Conservation (phyloP, 2,113 vertebrate genomes). For the Scopus umbretta region DNA sequence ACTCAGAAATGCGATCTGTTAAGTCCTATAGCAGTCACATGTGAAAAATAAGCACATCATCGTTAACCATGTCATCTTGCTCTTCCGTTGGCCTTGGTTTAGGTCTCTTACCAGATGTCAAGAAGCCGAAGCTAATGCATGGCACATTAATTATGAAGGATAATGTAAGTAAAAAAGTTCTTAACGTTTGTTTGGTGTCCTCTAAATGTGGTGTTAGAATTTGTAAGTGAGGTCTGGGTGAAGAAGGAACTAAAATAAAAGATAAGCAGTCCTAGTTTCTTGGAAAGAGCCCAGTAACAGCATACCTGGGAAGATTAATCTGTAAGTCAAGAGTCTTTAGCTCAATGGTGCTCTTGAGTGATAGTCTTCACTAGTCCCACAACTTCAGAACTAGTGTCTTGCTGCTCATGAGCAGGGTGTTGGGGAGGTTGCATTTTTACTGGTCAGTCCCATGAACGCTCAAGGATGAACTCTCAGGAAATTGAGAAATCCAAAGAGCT, state of each 20-base stretch:
- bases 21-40: not conserved
- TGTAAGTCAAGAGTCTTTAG: too few relatives aligned
- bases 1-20: not conserved
- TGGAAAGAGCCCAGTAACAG: not conserved
- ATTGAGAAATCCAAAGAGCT: not conserved
- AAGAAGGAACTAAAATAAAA: not conserved
- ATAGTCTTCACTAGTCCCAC: too few relatives aligned
- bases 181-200: too few relatives aligned
- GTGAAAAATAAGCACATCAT: rapidly evolving
- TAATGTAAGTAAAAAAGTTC: conserved; percentile 73
- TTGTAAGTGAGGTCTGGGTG: rapidly evolving
- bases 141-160: conserved; percentile 96
- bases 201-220: rapidly evolving
- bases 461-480: not conserved
- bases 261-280: rapidly evolving
- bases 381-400: not conserved
- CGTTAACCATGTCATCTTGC: rapidly evolving
- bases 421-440: not conserved
- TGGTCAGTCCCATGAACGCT: not conserved
- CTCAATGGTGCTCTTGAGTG: not conserved
- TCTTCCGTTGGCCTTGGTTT: not conserved
- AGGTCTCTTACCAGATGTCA: conserved; percentile 86
- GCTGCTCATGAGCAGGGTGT: not conserved
- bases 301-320: not conserved
- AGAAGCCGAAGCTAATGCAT: conserved; percentile 88